phyloP scores from a whole-genome alignment of 2,797 vertebrate genomes.

The Rhinichthys osculus region DNA sequence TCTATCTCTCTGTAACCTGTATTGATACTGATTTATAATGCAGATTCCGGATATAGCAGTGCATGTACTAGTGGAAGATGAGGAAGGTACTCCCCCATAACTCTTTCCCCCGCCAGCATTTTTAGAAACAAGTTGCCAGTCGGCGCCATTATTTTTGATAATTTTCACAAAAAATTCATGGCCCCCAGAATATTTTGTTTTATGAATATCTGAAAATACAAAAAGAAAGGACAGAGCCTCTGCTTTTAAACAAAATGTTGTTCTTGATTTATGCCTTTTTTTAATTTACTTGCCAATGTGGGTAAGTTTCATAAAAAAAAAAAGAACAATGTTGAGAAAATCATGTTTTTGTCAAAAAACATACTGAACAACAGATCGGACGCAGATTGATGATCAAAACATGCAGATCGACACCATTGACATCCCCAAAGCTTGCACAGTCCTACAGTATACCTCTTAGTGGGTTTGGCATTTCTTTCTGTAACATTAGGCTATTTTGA shows the following conservation, averaged over 20 bases:
- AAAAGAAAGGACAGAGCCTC: not conserved
- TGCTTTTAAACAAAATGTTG: not conserved
- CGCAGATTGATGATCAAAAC: not conserved
- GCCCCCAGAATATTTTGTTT: not conserved
- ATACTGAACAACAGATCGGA: no score
- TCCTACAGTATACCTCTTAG: not conserved
- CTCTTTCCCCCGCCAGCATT: not conserved
- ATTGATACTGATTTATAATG: constrained; percentile 25
- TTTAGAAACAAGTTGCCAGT: not conserved
- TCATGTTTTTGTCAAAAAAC: not conserved
- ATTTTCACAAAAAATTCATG: not conserved
- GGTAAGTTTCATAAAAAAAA: no score
- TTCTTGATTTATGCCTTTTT: not conserved
- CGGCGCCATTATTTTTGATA: not conserved
- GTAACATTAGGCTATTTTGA: not conserved
- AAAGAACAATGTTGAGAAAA: no score
- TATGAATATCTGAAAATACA: not conserved
- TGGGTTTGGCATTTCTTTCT: not conserved
- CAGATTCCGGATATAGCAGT: not conserved
- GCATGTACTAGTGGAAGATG: not conserved
- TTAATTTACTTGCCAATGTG: no score
- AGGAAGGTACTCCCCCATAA: not conserved
- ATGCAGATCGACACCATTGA: not conserved
- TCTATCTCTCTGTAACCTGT: not conserved
- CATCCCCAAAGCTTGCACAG: not conserved